A percentile compares a stretch with the other conserved stretches of the same genome.
Evolutionary conservation across 1,140 invertebrate species (phyloP).

Genomic region (Drosophila malerkotliana): DNA sequence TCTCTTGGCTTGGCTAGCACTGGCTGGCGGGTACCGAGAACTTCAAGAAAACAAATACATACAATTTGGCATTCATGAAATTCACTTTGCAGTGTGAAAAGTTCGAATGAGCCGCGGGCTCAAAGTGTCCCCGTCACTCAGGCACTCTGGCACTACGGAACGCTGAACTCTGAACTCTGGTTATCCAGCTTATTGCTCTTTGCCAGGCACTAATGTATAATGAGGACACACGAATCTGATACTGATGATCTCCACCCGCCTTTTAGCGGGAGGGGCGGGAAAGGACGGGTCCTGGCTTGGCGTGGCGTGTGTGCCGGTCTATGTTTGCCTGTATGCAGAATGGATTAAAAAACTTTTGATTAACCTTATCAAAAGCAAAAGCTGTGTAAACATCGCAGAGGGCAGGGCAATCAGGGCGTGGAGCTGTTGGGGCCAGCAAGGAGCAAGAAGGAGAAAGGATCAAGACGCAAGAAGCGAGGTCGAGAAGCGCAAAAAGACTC

Average conservation of each 20-base stretch:
- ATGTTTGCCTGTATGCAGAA: constrained; percentile 79
- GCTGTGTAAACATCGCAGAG: constrained; percentile 75
- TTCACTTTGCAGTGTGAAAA: constrained; percentile 69
- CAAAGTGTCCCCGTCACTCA: constrained; percentile 45
- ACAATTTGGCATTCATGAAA: constrained; percentile 82
- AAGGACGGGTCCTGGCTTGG: constrained; percentile 6
- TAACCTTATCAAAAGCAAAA: constrained; percentile 83
- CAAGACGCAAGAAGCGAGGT: not conserved
- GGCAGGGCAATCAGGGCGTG: constrained; percentile 65
- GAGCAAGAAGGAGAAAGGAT: not conserved
- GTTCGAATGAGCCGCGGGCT: constrained; percentile 70
- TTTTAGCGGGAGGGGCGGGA: not conserved
- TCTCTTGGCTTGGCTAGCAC: constrained; percentile 13
- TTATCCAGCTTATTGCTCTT: constrained; percentile 3
- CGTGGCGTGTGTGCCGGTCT: constrained; percentile 45
- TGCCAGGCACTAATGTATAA: constrained; percentile 59
- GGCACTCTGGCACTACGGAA: constrained; percentile 8
- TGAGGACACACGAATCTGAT: constrained; percentile 76
- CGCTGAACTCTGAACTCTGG: constrained; percentile 4
- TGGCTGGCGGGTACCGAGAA: constrained; percentile 16
- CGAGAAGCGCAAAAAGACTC: constrained; percentile 63
- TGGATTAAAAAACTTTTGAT: constrained; percentile 83
- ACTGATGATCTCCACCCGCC: constrained; percentile 47
- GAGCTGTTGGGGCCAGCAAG: not conserved
- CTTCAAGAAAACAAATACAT: constrained; percentile 73